phyloP scores from a whole-genome alignment of 23 tunicate genomes.

The Phallusia fumigata region DNA sequence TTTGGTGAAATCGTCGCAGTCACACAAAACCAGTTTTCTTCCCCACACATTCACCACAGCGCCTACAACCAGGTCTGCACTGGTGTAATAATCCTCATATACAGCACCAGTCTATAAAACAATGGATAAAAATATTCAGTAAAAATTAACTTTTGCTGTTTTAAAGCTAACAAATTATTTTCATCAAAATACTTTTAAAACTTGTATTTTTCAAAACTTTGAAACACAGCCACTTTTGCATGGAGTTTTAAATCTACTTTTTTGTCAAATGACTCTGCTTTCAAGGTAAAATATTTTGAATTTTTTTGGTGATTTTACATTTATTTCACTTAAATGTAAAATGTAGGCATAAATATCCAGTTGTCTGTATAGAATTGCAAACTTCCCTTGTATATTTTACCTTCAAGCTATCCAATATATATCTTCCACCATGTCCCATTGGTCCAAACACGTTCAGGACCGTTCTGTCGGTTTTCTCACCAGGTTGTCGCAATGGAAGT shows the following conservation, averaged over 20 bases:
- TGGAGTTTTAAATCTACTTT: no score
- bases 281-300: no score
- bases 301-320: no score
- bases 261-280: no score
- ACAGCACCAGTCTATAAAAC: conserved; percentile 91
- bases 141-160: neutral
- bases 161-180: no score
- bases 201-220: no score
- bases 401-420: conserved; percentile 89
- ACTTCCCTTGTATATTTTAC: conserved; percentile 13
- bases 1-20: conserved; percentile 93
- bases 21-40: conserved; percentile 70
- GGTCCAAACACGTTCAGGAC: conserved; percentile 97
- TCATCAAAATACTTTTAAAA: no score
- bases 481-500: conserved; percentile 81
- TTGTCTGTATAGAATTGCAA: no score
- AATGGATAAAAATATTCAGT: neutral
- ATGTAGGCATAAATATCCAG: no score
- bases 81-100: conserved; percentile 91
- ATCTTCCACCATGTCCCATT: conserved; percentile 94
- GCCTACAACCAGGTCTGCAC: conserved; percentile 91
- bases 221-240: no score
- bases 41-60: conserved; percentile 92
- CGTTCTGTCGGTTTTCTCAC: conserved; percentile 91
- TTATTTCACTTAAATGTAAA: no score